These are phyloP conservation scores for Hydropotes inermis DNA, from an alignment of 2,113 vertebrate species.

Conservation along the genomic window DNA sequence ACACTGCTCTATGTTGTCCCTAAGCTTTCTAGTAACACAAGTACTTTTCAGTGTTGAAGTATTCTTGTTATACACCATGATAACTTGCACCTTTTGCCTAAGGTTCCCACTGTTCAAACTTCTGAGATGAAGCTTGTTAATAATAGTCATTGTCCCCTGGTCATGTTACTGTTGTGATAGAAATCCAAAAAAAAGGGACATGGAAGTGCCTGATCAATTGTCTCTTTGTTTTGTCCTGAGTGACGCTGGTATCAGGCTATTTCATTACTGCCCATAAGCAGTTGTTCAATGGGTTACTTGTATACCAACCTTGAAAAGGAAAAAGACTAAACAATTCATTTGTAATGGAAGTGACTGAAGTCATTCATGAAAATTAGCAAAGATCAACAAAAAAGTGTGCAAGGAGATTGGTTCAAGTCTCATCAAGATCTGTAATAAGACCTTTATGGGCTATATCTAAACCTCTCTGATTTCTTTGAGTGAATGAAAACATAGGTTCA, in stretches of 20 bases:
- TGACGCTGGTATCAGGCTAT: background rate
- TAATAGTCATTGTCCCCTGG: background rate
- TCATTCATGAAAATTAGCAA: background rate
- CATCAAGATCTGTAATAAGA: background rate
- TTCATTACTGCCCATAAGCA: background rate
- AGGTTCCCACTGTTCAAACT: background rate
- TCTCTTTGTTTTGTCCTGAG: background rate
- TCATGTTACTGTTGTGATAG: background rate
- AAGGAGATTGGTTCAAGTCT: background rate
- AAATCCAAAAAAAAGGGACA: background rate
- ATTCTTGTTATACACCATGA: background rate
- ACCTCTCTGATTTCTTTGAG: background rate
- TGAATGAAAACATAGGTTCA: background rate
- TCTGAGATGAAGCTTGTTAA: background rate
- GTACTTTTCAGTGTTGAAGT: background rate
- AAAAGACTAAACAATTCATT: background rate
- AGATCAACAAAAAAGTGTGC: background rate
- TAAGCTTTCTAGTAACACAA: background rate
- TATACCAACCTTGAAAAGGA: background rate
- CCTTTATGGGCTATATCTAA: background rate
- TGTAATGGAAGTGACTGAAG: background rate
- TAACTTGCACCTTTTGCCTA: background rate
- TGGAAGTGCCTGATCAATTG: background rate
- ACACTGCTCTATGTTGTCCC: fast-evolving
- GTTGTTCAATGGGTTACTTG: background rate